Evolutionary conservation across 2,113 vertebrate species (phyloP).

Genomic region (Gobius niger): DNA sequence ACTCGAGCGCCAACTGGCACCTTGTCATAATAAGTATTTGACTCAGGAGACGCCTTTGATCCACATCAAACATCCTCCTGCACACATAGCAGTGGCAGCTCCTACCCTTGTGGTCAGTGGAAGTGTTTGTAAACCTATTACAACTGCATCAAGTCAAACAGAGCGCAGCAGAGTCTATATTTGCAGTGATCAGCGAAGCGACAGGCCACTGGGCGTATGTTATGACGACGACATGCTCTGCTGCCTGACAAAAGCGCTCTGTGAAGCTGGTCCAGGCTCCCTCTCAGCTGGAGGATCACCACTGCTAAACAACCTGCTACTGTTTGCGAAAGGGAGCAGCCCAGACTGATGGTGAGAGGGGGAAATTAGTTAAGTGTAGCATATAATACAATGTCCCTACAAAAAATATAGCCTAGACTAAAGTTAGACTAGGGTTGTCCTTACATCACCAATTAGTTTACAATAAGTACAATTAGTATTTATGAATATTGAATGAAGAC

Average conservation of each 20-base stretch:
- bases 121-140: conserved; percentile 44
- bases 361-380: too few relatives aligned
- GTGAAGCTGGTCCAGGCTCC: not conserved
- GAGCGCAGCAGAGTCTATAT: conserved; percentile 48
- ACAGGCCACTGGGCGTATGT: conserved; percentile 47
- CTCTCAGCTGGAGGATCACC: not conserved
- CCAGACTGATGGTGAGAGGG: too few relatives aligned
- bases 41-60: conserved; percentile 48
- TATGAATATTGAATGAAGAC: too few relatives aligned
- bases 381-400: too few relatives aligned
- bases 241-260: conserved; percentile 27
- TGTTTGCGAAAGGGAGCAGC: not conserved
- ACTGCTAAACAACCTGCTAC: not conserved
- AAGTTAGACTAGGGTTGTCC: too few relatives aligned
- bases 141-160: conserved; percentile 44
- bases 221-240: conserved; percentile 27
- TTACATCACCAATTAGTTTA: too few relatives aligned
- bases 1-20: conserved; percentile 8
- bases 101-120: conserved; percentile 29
- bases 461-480: too few relatives aligned
- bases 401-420: too few relatives aligned
- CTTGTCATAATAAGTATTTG: conserved; percentile 25
- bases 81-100: conserved; percentile 24
- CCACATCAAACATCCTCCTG: conserved; percentile 53
- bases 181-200: conserved; percentile 44